Conservation (phyloP, 2,888 invertebrate species). For the Carpatolechia fugitivella region DNA sequence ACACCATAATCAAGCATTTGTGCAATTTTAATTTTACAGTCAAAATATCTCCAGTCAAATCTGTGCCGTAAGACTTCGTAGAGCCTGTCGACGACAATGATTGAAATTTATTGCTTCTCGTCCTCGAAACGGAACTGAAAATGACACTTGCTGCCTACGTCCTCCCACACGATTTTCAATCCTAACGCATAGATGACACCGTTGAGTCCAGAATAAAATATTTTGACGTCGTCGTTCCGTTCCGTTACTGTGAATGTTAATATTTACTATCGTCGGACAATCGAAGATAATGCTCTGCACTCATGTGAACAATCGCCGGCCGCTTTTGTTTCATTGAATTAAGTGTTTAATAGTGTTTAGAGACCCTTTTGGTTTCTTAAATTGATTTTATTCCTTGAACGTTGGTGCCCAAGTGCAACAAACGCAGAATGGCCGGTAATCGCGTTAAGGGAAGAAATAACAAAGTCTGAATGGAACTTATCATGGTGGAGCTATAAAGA, state of each 20-base stretch:
- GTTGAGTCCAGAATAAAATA: constrained; percentile 29
- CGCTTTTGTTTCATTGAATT: constrained; percentile 70
- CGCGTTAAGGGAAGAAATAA: neutral
- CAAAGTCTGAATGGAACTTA: neutral
- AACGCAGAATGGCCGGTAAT: no score
- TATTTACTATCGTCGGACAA: constrained; percentile 62
- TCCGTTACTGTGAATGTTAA: constrained; percentile 39
- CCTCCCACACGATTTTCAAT: constrained; percentile 32
- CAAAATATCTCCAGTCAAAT: constrained; percentile 55
- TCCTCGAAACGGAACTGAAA: constrained; percentile 52
- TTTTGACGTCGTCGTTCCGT: constrained; percentile 40
- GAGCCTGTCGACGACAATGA: constrained; percentile 65
- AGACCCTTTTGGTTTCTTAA: constrained; percentile 18
- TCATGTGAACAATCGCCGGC: constrained; percentile 68
- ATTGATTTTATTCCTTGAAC: constrained; percentile 12
- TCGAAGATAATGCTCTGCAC: constrained; percentile 72
- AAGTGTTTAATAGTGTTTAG: constrained; percentile 31
- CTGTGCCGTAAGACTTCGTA: constrained; percentile 58
- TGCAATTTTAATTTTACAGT: neutral
- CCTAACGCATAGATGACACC: constrained; percentile 29
- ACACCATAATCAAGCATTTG: neutral
- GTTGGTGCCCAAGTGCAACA: neutral
- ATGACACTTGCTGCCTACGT: constrained; percentile 39
- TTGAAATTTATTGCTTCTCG: constrained; percentile 75
- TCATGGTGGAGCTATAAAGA: neutral